These are phyloP conservation scores for Ciconia stormi DNA, from an alignment of 2,113 vertebrate species.

Conservation along the genomic window DNA sequence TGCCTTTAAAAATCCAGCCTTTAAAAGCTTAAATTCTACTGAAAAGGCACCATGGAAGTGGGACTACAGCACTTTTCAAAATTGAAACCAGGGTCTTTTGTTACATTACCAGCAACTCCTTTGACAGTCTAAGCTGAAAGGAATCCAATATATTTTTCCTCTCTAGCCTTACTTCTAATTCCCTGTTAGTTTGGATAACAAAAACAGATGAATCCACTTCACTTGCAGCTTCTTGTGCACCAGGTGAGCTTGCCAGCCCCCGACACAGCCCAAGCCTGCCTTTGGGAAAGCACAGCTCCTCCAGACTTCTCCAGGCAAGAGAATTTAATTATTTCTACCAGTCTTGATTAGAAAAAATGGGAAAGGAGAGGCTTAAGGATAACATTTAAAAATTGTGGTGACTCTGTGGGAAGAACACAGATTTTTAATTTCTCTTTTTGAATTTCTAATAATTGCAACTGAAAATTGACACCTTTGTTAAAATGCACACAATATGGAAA, in stretches of 20 bases:
- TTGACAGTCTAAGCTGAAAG: conserved; percentile 23
- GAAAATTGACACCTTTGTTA: not conserved
- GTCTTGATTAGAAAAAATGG: not conserved
- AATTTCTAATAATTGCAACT: not conserved
- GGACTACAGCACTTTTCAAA: not conserved
- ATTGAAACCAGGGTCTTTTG: not conserved
- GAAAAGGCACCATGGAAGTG: not conserved
- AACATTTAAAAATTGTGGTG: not conserved
- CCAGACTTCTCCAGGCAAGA: not conserved
- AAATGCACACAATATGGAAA: not conserved
- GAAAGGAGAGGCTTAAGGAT: not conserved
- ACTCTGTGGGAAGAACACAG: not conserved
- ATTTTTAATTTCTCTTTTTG: not conserved
- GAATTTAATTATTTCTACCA: not conserved
- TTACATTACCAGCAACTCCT: not conserved
- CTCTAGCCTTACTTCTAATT: not conserved
- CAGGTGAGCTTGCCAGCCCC: not conserved
- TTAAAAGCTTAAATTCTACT: not conserved
- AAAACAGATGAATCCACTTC: not conserved
- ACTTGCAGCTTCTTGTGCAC: not conserved
- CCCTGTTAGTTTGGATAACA: not conserved
- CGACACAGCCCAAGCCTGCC: not conserved
- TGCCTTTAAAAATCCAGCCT: not conserved
- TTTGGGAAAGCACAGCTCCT: not conserved
- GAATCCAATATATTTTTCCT: not conserved